Base-by-base conservation (phyloP, 2,888 invertebrate genomes). In the Anorthoa munda region DNA sequence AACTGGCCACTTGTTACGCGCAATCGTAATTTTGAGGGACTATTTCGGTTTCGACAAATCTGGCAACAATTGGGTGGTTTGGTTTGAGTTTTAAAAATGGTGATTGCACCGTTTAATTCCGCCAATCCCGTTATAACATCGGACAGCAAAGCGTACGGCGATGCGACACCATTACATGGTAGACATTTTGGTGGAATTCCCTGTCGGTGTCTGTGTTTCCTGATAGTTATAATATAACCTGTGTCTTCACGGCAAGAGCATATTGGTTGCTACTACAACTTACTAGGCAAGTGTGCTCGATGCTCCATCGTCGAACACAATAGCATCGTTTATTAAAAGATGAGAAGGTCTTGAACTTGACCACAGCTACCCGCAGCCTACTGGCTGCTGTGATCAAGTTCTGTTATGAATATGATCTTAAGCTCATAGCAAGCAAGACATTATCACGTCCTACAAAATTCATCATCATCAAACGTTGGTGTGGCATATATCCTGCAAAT, bases 1-100 rank as follows among this genome's bases (percentile, higher is more conserved):
- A 72, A 77, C 78, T 73, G 73, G 58, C 86, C 75, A 84, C 76
- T 84, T 81, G 84, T 81, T 86, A 86, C 84, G 63, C 70, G 55
- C 64, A 60, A 64, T 61, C 74, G 83, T 81, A 67, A 74, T 82
- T 7, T 72, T 72, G 82, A 78, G 77, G 61, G 59, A 48, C 55
- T 71, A 82, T 77, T 79, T 77, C 67, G 64, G 82, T 67, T 79
- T 67, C 51, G 66, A 56, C 64, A 72, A 77, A 79, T 71, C 51
- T 66, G 59, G 31, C 56, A 72, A 79, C 66, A 71, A 67, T 71
- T 77, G 63, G 50, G 48, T 59, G 18, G 15, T 66, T 74, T 53
- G 61, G n/a, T 58, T 75, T 75, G 58, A 12, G 39, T 45, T 78
- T 70, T 61, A 4, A 26, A 3, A 48, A 31, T 45, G 23, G 46